Evolutionary conservation across 2,797 vertebrate genomes (phyloP).

Genomic region (Xerus rutilus): DNA sequence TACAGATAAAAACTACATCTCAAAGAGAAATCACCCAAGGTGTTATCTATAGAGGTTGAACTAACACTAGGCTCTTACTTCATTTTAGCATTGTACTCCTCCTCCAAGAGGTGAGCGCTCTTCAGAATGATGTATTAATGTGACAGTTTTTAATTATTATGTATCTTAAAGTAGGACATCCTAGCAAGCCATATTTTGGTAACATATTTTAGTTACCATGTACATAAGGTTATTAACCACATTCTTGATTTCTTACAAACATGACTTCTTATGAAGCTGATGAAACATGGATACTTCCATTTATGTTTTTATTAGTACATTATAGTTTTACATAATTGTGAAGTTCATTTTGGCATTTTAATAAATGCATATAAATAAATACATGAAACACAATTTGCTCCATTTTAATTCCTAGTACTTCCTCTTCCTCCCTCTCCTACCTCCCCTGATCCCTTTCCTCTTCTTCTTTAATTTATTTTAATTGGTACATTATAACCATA

Average conservation of each 20-base stretch:
- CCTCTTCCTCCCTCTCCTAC: too few species aligned
- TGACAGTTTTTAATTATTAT: constrained; percentile 2
- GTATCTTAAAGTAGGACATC: neutral
- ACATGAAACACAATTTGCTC: too few species aligned
- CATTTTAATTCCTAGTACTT: too few species aligned
- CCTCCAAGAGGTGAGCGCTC: neutral
- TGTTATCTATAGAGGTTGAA: neutral
- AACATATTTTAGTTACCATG: neutral
- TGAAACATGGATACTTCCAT: neutral
- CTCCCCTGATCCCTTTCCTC: too few species aligned
- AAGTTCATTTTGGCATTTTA: too few species aligned
- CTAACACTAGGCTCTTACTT: neutral
- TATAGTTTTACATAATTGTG: too few species aligned
- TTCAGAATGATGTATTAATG: neutral
- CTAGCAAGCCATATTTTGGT: neutral
- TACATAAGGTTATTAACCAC: neutral
- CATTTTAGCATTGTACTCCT: neutral
- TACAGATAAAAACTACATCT: constrained; percentile 2
- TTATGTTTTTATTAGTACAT: too few species aligned
- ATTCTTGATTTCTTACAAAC: neutral
- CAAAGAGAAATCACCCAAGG: neutral
- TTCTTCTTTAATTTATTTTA: too few species aligned
- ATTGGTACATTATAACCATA: too few species aligned
- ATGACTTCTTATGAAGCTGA: neutral
- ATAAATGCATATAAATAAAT: too few species aligned